Conservation (phyloP, 2,797 vertebrate species). For the Poecilia gillii region DNA sequence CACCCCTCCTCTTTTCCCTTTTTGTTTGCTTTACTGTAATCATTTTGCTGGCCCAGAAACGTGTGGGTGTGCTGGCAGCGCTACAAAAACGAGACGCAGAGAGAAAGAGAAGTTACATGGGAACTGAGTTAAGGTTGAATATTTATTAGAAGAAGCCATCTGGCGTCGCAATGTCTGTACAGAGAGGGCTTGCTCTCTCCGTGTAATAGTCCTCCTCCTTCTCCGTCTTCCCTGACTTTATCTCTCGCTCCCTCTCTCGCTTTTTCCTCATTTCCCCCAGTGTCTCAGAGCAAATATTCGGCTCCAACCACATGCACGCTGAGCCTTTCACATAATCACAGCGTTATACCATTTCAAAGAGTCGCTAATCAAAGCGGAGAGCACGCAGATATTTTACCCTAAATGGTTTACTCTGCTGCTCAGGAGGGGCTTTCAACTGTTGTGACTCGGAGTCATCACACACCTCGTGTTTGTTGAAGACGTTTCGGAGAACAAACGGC, state of each 20-base stretch:
- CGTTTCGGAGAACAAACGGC: conserved; percentile 31
- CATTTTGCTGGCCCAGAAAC: conserved; percentile 95
- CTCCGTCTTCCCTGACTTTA: conserved; percentile 71
- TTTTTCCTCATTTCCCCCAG: conserved; percentile 68
- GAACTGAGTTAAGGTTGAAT: conserved; percentile 99
- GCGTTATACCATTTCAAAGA: conserved; percentile 75
- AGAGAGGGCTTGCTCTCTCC: conserved; percentile 88
- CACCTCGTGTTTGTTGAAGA: conserved; percentile 59
- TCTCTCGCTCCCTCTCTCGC: conserved; percentile 67
- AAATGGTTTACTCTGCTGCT: conserved; percentile 71
- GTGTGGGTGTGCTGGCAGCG: conserved; percentile 98
- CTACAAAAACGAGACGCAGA: conserved; percentile 81
- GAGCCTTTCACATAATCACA: conserved; percentile 73
- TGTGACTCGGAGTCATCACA: conserved; percentile 51
- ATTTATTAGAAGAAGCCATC: conserved; percentile 99
- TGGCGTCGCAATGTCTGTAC: conserved; percentile 99
- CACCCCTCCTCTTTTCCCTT: conserved; percentile 78
- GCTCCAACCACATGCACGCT: conserved; percentile 69
- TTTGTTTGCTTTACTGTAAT: conserved; percentile 99
- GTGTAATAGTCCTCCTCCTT: conserved; percentile 91
- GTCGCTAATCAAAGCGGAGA: conserved; percentile 73
- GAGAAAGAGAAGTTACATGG: conserved; percentile 95
- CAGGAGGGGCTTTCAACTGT: conserved; percentile 12
- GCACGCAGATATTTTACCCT: conserved; percentile 69
- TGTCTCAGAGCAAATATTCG: conserved; percentile 74